phyloP scores from a whole-genome alignment of 2,113 vertebrate species.

The Chlamydotis undulata region DNA sequence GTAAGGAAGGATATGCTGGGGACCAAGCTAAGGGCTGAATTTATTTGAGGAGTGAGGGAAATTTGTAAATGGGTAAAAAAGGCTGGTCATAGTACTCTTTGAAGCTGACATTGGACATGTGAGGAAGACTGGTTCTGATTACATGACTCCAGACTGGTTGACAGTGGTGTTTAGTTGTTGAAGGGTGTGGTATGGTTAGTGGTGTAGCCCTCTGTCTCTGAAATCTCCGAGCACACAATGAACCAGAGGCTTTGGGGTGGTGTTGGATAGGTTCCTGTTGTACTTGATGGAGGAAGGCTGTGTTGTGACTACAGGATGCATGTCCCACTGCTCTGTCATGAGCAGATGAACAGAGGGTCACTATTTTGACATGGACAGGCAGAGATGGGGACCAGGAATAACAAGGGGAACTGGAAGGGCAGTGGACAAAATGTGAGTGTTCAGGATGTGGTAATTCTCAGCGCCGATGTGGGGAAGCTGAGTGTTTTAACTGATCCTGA shows the following conservation, averaged over 20 bases:
- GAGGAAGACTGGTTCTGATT: background rate
- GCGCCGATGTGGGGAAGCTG: fast-evolving
- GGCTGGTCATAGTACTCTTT: background rate
- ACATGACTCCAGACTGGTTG: background rate
- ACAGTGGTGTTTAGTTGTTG: background rate
- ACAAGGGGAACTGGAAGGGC: background rate
- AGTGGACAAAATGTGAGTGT: background rate
- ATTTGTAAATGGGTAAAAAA: background rate
- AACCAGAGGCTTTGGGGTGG: background rate
- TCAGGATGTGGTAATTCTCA: background rate
- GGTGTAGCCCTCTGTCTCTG: background rate
- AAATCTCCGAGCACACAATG: background rate
- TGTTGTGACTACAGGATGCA: background rate
- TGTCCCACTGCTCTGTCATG: background rate
- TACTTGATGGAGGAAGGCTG: background rate
- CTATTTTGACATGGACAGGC: background rate
- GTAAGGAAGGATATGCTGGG: background rate
- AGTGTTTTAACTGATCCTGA: background rate
- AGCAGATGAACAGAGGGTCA: background rate
- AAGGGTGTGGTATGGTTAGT: background rate
- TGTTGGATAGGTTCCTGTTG: background rate
- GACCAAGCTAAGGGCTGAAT: background rate
- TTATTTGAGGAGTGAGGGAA: background rate
- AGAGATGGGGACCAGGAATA: background rate
- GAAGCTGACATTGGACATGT: background rate